Conservation (phyloP, 2,888 invertebrate genomes). For the Ptilodon capucinus region DNA sequence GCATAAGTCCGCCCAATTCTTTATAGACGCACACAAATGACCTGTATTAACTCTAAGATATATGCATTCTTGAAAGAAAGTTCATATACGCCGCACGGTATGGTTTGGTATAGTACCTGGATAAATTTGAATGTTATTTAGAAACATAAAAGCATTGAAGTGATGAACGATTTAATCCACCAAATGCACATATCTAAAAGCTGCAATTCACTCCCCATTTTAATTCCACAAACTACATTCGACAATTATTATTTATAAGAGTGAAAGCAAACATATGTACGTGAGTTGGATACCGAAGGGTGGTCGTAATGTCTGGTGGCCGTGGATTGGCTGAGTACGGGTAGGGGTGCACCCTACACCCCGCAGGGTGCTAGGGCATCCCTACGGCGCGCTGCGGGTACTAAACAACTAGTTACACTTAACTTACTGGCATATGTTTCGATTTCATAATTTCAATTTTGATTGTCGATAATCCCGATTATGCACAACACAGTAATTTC, state of each 20-base stretch:
- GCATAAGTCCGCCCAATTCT: too few relatives aligned
- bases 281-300: constrained; percentile 55
- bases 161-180: neutral
- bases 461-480: too few relatives aligned
- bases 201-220: constrained; percentile 53
- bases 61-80: too few relatives aligned
- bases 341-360: constrained; percentile 64
- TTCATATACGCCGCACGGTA: too few relatives aligned
- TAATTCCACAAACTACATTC: constrained; percentile 56
- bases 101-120: too few relatives aligned
- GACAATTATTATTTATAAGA: constrained; percentile 74
- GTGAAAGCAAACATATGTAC: constrained; percentile 78
- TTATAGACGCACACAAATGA: too few relatives aligned
- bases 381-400: constrained; percentile 64
- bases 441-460: constrained; percentile 28
- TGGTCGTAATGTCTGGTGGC: constrained; percentile 55
- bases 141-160: too few relatives aligned
- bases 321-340: constrained; percentile 63
- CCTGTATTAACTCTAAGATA: too few relatives aligned
- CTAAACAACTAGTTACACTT: constrained; percentile 55
- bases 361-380: constrained; percentile 35
- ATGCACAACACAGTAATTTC: too few relatives aligned
- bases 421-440: constrained; percentile 48
- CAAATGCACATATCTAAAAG: neutral
- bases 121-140: too few relatives aligned